These are phyloP conservation scores for Xanthorhoe designata DNA, from an alignment of 2,888 invertebrate species.

Conservation along the genomic window DNA sequence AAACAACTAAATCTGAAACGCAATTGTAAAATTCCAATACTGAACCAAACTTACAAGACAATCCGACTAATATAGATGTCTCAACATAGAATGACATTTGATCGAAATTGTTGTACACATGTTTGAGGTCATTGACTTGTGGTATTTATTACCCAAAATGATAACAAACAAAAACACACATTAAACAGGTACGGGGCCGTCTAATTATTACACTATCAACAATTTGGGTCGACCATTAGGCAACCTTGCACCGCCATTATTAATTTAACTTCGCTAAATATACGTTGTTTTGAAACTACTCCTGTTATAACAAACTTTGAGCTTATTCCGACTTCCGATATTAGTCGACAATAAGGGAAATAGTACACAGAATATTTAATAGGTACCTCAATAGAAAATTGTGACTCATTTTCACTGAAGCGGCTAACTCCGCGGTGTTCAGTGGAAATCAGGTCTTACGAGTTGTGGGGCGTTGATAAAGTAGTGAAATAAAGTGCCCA, in stretches of 20 bases:
- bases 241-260: constrained; percentile 58
- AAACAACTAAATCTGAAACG: too few species aligned
- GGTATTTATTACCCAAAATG: constrained; percentile 47
- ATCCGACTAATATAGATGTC: too few species aligned
- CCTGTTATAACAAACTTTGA: constrained; percentile 42
- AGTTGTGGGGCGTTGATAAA: too few species aligned
- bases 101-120: too few species aligned
- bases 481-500: too few species aligned
- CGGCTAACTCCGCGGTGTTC: too few species aligned
- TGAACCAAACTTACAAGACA: too few species aligned
- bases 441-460: too few species aligned
- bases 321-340: constrained; percentile 29
- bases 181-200: constrained; percentile 48
- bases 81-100: too few species aligned
- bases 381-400: background rate
- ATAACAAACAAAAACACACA: constrained; percentile 58
- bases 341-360: background rate
- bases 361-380: background rate
- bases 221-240: constrained; percentile 60
- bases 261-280: constrained; percentile 63
- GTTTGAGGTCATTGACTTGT: constrained; percentile 6
- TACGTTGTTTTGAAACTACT: constrained; percentile 57
- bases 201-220: constrained; percentile 65
- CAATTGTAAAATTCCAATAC: too few species aligned
- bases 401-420: too few species aligned